These are phyloP conservation scores for Balanococcus diminutus DNA, from an alignment of 2,888 invertebrate genomes.

Conservation along the genomic window DNA sequence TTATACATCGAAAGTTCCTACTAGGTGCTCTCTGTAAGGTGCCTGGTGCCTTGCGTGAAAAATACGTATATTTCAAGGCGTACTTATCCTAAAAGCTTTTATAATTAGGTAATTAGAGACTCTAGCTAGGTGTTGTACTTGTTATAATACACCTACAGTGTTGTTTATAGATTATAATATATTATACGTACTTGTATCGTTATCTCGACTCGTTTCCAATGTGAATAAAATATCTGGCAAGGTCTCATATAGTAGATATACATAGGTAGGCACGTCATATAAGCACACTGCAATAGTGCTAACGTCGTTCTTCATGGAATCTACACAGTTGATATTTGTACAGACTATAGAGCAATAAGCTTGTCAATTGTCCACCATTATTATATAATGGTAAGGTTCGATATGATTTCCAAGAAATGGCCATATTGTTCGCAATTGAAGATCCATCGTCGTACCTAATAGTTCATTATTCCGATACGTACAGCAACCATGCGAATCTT, in stretches of 20 bases:
- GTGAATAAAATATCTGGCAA: background rate
- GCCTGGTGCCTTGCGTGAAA: conserved; percentile 31
- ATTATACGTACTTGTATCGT: background rate
- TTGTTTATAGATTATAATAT: background rate
- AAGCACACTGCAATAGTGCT: too few species aligned
- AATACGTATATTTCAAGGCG: conserved; percentile 1
- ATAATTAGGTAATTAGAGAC: conserved; percentile 40
- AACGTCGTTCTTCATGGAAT: background rate
- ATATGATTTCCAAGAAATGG: background rate
- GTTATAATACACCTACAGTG: too few species aligned
- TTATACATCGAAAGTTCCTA: conserved; percentile 1
- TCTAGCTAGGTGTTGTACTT: background rate
- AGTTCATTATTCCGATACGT: background rate
- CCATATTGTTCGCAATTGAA: background rate
- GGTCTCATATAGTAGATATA: background rate
- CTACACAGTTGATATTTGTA: background rate
- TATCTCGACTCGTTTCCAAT: background rate
- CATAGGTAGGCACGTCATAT: too few species aligned
- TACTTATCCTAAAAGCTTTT: conserved; percentile 30
- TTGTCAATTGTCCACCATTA: background rate
- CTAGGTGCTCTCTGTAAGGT: background rate
- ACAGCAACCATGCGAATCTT: background rate
- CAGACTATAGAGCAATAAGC: background rate
- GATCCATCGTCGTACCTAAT: background rate
- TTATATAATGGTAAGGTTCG: background rate